Percentiles rank a stretch among this genome's conserved stretches.
Conservation (phyloP, 2,888 invertebrate genomes). For the Ischnus inquisitorius region DNA sequence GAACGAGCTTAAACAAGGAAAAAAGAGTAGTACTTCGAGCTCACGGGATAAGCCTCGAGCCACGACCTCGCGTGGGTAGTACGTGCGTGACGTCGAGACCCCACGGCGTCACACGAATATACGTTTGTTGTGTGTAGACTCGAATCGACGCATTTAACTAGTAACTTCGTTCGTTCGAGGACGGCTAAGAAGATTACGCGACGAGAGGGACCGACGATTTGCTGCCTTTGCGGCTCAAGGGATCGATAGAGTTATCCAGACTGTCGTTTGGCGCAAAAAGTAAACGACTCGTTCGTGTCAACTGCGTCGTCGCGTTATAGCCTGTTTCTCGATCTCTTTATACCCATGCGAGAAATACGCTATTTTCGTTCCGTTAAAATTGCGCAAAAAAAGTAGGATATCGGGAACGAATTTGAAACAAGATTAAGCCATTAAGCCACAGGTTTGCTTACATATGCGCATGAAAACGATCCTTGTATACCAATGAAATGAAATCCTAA, state of each 20-base stretch:
- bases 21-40: background rate
- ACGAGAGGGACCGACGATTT: conserved; percentile 15
- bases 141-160: background rate
- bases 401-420: background rate
- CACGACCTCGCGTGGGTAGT: conserved; percentile 48
- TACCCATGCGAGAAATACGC: no score
- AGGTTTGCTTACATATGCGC: no score
- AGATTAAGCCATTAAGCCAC: background rate
- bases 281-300: background rate
- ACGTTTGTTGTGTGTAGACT: background rate
- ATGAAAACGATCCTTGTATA: no score
- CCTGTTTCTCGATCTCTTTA: no score
- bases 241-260: conserved; percentile 52
- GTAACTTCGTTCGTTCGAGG: conserved; percentile 9
- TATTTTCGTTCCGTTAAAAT: background rate
- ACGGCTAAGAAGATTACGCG: conserved; percentile 15
- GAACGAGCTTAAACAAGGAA: background rate
- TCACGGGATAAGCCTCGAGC: background rate
- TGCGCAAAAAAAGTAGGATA: background rate
- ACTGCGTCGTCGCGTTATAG: background rate
- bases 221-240: conserved; percentile 14
- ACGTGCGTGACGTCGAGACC: conserved; percentile 55
- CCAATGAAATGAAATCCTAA: no score
- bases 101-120: conserved; percentile 56
- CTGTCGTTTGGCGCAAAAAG: conserved; percentile 1